Conservation (phyloP, 2,797 vertebrate genomes). For the Tympanoctomys barrerae region DNA sequence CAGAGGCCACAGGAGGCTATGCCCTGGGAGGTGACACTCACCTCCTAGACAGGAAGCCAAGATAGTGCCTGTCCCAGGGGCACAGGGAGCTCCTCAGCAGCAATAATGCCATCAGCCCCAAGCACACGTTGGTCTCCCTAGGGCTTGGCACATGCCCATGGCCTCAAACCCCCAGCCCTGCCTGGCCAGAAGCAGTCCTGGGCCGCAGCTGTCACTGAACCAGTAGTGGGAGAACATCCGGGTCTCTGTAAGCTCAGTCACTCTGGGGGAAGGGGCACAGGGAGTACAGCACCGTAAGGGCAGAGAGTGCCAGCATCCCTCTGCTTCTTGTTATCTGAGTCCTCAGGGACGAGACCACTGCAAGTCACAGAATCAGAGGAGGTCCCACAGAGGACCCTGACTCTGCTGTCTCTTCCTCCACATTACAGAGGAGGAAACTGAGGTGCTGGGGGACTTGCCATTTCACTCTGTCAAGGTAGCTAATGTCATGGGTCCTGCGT, state of each 20-base stretch:
- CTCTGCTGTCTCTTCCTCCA: neutral
- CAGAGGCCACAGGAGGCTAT: neutral
- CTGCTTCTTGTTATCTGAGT: neutral
- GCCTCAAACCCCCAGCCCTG: neutral
- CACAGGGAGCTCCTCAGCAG: neutral
- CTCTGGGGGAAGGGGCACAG: neutral
- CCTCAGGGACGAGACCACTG: neutral
- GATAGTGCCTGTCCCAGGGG: neutral
- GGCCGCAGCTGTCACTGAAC: neutral
- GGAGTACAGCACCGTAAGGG: fast-evolving
- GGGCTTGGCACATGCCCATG: neutral
- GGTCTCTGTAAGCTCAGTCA: neutral
- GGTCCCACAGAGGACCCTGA: neutral
- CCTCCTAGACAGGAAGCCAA: neutral
- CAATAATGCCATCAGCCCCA: too few species aligned
- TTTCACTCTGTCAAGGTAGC: neutral
- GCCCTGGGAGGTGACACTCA: neutral
- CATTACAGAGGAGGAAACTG: conserved; percentile 16
- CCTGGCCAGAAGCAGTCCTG: neutral
- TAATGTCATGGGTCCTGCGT: neutral
- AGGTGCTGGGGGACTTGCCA: neutral
- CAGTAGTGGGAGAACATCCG: neutral
- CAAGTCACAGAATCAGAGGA: neutral
- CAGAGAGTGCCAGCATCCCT: neutral
- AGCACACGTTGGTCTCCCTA: neutral